Base-by-base conservation (phyloP, 2,113 vertebrate species). In the Gallinago paraguaiae region DNA sequence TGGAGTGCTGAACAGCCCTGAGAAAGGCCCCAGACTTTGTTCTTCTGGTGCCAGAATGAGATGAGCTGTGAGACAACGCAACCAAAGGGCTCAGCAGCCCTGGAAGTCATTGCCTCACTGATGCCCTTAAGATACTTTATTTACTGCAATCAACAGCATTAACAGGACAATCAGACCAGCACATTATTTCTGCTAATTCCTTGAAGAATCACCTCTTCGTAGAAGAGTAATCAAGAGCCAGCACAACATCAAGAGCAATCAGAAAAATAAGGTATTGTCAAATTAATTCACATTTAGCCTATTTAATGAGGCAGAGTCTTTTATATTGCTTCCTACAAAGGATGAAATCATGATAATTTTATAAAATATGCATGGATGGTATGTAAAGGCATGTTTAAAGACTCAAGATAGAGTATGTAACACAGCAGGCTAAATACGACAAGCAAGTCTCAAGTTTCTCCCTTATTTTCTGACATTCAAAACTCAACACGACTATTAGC, bases 1-100 rank as follows among this genome's bases (percentile, higher is more conserved):
- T 20, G 27, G 46, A 35, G n/a, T 2, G 0, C 51, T 25, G 68
- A 90, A 43, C 0, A 2, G 28, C 30, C 25, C 6, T 4, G 6
- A 53, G 33, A 33, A 53, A 46, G 25, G 11, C 18, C 27, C 4
- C 59, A 39, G 35, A 48, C 50, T 80, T 86, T 14, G 30, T 24
- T 33, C n/a, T 78, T 60, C 57, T 30, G 33, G 54, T 8, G 6
- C 25, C 43, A 53, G 18, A 3, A 2, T 5, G 37, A 68, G 31
- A 59, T 13, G 17, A 70, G 23, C 27, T 69, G n/a, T 0, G 4
- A 70, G 57, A 53, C 57, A 19, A 17, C 2, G 2, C 3, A 16
- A 17, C 13, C 84, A 60, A 19, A 53, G 50, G 33, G 11, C 46
- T 37, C 80, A 50, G 46, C 1, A 18, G 39, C 20, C 67, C n/a